Evolutionary conservation across 2,888 invertebrate genomes (phyloP).

Genomic region (Dolichomitus sp.): DNA sequence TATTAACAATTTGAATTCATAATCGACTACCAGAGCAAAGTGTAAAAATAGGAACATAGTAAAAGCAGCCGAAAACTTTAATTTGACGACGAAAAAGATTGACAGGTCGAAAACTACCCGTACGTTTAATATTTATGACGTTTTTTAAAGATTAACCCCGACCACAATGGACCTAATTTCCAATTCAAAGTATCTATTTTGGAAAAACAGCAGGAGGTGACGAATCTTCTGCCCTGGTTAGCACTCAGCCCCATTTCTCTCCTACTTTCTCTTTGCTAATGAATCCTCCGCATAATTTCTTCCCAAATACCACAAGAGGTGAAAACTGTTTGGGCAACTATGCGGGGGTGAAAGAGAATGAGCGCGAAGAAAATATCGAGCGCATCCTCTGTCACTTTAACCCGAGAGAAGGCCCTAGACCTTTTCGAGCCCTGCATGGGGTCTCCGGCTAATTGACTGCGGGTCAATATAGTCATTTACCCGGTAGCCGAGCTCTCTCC

Average conservation of each 20-base stretch:
- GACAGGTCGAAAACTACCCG: background rate
- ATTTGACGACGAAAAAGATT: background rate
- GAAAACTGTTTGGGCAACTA: conserved; percentile 42
- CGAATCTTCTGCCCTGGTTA: conserved; percentile 31
- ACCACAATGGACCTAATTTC: conserved; percentile 11
- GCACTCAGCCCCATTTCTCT: conserved; percentile 18
- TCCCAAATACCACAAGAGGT: conserved; percentile 55
- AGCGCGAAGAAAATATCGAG: conserved; percentile 39
- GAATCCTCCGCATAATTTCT: conserved; percentile 24
- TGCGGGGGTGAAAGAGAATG: conserved; percentile 43
- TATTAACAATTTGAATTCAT: background rate
- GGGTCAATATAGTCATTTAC: conserved; percentile 75
- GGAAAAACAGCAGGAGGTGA: background rate
- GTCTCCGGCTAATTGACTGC: conserved; percentile 74
- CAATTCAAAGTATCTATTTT: conserved; percentile 4
- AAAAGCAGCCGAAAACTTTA: background rate
- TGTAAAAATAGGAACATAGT: background rate
- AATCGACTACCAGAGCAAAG: background rate
- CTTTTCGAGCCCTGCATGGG: conserved; percentile 65
- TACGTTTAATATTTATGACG: background rate
- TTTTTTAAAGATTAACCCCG: background rate
- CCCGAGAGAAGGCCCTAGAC: conserved; percentile 25
- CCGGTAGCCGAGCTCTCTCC: conserved; percentile 62
- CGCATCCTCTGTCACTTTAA: conserved; percentile 14
- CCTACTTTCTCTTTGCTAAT: conserved; percentile 56